Evolutionary conservation across 2,113 vertebrate species (phyloP), one percentile per base, ranked within the genome.

Genomic region (Hippolais icterina): DNA sequence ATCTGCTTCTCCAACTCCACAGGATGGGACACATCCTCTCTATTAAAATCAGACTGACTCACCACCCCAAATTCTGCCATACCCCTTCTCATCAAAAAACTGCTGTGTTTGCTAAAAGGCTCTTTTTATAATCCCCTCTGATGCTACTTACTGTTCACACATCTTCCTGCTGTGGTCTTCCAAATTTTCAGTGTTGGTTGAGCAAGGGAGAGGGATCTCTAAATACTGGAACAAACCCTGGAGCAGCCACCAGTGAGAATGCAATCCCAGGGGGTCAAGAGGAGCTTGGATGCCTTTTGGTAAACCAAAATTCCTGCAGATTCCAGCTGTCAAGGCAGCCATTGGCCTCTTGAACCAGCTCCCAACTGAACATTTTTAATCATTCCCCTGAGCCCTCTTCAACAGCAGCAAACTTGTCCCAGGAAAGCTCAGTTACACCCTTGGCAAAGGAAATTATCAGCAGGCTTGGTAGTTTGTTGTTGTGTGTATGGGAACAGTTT

Each of bases 291-390:
- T 63, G 49, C 22, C 68, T 96, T 71, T 72, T 2, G 11, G 70
- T 59, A 52, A 88, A 68, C 72, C 46, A 42, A 42, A 81, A 63
- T 96, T 94, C 91, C 85, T 46, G 39, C 83, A 49, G 61, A 63
- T 97, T 93, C 94, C 95, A 85, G 33, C 74, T 89, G 91, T 93
- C 86, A 78, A 81, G 46, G 70, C 80, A 90, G 74, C 53, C 85
- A 92, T 5, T 85, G 82, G 33, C 80, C 87, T 74, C 39, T 65
- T 78, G 71, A 96, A 81, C 52, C 68, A 61, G 44, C 85, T 71
- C 81, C 85, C 12, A 41, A 10, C 18, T 63, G 64, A 77, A 69
- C n/a, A 63, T 79, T 96, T 97, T 86, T 88, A 68, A 88, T 88
- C 19, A 12, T 82, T 87, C 94, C 91, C 89, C 24, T 3, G 53